Evolutionary conservation across 2,888 invertebrate genomes (phyloP), one percentile per base, ranked within the genome.

Genomic region (Dolomedes plantarius): DNA sequence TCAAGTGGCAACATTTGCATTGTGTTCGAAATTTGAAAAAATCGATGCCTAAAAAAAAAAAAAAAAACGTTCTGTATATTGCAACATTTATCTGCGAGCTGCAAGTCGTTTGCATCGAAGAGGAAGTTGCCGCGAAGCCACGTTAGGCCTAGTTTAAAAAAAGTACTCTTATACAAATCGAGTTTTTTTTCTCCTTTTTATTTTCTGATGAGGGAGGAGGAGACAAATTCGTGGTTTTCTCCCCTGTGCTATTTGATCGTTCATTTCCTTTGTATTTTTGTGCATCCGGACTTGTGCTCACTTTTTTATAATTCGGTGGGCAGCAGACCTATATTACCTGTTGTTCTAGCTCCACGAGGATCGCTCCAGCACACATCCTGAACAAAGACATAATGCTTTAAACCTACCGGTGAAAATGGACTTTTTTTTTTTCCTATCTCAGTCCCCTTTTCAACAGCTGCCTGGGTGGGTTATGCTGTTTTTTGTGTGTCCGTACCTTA

Each of bases 371-470:
- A 64, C 78, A 86, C 85, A 73, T 83, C 83, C 83, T 76, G 77
- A 71, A 69, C 64, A 74, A 73, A 64, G 68, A 46, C 32, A 76
- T 39, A 75, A 82, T 82, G 50, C 32, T 76, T 76, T 41, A 83
- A 76, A 72, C 69, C 78, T 86, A 69, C 85, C 79, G 85, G 46
- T 75, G 85, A 86, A 86, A 86, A 86, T 86, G 68, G 69, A 73
- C 56, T 28, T 76, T 76, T 85, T 74, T 82, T 74, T 46, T n/a
- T n/a, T n/a, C n/a, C n/a, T n/a, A n/a, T n/a, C n/a, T n/a, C 76
- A 27, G 31, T 11, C 9, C n/a, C 11, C 28, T 9, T 56, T 32
- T 71, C 77, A 39, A 19, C 64, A 27, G 19, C 65, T 28, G 71
- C 65, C 32, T 65, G 65, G 64, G 65, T 73, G 73, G 73, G 23